Conservation (phyloP, 2,113 vertebrate species). For the Paraplagusia blochii region DNA sequence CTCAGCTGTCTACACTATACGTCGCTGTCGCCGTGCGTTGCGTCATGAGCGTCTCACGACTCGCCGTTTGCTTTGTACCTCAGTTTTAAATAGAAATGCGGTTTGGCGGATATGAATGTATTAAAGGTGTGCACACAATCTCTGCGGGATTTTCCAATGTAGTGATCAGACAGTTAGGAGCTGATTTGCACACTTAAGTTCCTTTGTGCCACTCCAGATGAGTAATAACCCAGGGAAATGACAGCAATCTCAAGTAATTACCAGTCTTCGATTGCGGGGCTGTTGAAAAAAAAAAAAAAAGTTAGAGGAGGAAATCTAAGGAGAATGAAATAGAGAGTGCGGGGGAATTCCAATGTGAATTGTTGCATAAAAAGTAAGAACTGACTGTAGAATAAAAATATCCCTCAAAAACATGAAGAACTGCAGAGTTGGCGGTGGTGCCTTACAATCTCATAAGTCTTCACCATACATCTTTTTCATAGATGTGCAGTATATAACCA, state of each 20-base stretch:
- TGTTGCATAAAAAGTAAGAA: too few species aligned
- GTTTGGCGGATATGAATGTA: neutral
- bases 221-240: slow-evolving; percentile 42
- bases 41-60: neutral
- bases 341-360: neutral
- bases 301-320: slow-evolving; percentile 28
- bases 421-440: too few species aligned
- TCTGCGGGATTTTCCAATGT: slow-evolving; percentile 3
- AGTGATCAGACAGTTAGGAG: slow-evolving; percentile 13
- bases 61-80: neutral
- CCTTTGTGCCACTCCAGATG: slow-evolving; percentile 11
- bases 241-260: slow-evolving; percentile 47
- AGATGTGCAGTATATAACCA: too few species aligned
- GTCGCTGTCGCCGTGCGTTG: neutral
- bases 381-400: too few species aligned
- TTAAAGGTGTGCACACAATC: neutral
- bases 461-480: too few species aligned
- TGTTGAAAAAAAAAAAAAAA: slow-evolving; percentile 33
- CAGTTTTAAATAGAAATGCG: neutral
- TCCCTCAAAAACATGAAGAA: too few species aligned
- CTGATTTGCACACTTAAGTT: slow-evolving; percentile 21
- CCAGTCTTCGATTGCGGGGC: slow-evolving; percentile 19
- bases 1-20: neutral
- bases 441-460: too few species aligned
- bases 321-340: slow-evolving; percentile 5